These are phyloP conservation scores for Scotopteryx bipunctaria DNA, from an alignment of 2,888 invertebrate genomes.

Conservation along the genomic window DNA sequence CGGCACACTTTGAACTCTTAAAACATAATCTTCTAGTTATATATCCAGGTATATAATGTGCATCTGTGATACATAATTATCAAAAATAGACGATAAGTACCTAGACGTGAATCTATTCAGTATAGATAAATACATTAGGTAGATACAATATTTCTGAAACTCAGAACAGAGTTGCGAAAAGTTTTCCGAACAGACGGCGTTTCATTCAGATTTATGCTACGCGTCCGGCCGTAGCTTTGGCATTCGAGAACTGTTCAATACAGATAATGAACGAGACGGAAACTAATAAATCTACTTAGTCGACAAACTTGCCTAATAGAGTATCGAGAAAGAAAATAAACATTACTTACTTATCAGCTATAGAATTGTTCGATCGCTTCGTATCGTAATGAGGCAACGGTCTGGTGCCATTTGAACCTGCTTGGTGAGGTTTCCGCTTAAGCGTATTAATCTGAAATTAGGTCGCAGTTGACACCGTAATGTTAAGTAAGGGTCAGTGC, in stretches of 20 bases:
- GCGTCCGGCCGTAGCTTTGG: constrained; percentile 50
- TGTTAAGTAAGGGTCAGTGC: constrained; percentile 75
- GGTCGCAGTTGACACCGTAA: constrained; percentile 76
- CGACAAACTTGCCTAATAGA: constrained; percentile 75
- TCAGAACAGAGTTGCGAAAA: constrained; percentile 59
- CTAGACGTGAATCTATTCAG: background rate
- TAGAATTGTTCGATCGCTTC: constrained; percentile 54
- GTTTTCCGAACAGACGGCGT: constrained; percentile 55
- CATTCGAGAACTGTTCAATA: constrained; percentile 54
- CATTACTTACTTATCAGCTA: constrained; percentile 54
- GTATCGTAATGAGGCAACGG: constrained; percentile 51
- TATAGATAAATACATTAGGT: background rate
- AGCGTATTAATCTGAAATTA: constrained; percentile 82
- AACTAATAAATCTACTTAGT: constrained; percentile 80
- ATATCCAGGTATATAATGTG: background rate
- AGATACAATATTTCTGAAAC: constrained; percentile 40
- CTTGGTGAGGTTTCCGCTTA: constrained; percentile 82
- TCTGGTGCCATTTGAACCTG: constrained; percentile 75
- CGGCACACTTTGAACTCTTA: background rate
- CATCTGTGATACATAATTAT: too few relatives aligned
- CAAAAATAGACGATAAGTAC: too few relatives aligned
- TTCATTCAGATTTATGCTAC: constrained; percentile 82
- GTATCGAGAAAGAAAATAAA: constrained; percentile 68
- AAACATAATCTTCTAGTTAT: background rate
- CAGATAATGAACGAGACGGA: constrained; percentile 82